phyloP scores from a whole-genome alignment of 2,888 invertebrate genomes.

The Macropis europaea region DNA sequence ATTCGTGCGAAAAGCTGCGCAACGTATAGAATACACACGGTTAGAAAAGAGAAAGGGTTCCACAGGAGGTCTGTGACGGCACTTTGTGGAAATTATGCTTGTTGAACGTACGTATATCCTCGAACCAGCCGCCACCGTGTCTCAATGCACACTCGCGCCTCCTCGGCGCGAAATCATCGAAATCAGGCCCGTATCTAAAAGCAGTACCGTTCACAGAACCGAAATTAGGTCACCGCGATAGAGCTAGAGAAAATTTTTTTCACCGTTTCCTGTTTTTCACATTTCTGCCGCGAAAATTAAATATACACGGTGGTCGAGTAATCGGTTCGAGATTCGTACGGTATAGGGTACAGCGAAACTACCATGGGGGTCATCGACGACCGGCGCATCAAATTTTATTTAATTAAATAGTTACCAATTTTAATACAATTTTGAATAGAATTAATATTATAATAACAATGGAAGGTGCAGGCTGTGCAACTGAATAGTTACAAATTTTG shows the following conservation, averaged over 20 bases:
- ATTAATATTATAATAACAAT: no score
- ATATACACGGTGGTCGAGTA: no score
- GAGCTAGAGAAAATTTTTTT: neutral
- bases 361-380: no score
- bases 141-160: constrained; percentile 37
- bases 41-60: neutral
- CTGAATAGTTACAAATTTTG: no score
- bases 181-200: constrained; percentile 16
- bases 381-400: no score
- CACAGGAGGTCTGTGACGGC: neutral
- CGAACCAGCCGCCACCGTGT: constrained; percentile 47
- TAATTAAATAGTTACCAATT: no score
- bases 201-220: neutral
- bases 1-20: neutral
- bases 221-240: neutral
- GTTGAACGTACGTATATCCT: neutral
- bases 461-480: no score
- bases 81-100: neutral
- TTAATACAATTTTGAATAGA: no score
- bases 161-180: constrained; percentile 20
- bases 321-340: no score
- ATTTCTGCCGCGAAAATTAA: no score
- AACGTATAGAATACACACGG: neutral
- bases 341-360: no score
- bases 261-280: no score